A percentile compares a stretch with the other conserved stretches of the same genome.
Evolutionary conservation across 2,113 vertebrate species (phyloP).

Genomic region (Seriola quinqueradiata): DNA sequence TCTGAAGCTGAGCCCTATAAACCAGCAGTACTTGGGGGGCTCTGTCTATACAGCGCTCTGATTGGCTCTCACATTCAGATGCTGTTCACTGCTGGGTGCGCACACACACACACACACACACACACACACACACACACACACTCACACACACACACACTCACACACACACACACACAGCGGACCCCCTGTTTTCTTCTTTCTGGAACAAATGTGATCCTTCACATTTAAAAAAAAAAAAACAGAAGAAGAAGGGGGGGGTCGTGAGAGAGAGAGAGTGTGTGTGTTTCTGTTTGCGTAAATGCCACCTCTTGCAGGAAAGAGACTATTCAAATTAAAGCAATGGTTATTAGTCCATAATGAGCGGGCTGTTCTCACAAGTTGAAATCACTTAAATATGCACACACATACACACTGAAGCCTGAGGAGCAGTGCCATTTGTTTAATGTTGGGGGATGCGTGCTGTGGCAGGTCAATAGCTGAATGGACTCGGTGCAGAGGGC

Average conservation of each 20-base stretch:
- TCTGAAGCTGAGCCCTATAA: conserved; percentile 87
- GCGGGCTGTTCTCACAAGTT: conserved; percentile 20
- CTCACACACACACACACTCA: conserved; percentile 14
- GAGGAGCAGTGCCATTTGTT: conserved; percentile 48
- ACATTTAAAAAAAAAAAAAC: neutral
- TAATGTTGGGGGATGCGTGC: conserved; percentile 21
- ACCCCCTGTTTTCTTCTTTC: conserved; percentile 67
- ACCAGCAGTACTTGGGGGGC: conserved; percentile 82
- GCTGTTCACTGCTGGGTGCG: conserved; percentile 32
- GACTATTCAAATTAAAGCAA: conserved; percentile 1
- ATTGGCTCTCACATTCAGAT: conserved; percentile 71
- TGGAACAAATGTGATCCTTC: conserved; percentile 63
- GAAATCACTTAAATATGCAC: conserved; percentile 31
- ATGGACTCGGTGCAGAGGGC: conserved; percentile 26
- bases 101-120: conserved; percentile 43
- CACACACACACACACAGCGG: conserved; percentile 44
- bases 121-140: conserved; percentile 8
- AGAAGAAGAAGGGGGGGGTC: neutral
- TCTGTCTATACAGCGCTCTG: conserved; percentile 64
- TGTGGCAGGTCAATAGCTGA: conserved; percentile 41
- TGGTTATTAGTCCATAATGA: conserved; percentile 36
- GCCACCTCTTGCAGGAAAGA: conserved; percentile 28
- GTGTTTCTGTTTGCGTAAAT: conserved; percentile 14
- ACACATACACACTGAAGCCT: conserved; percentile 29
- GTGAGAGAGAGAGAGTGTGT: neutral